Percentiles rank a stretch among this genome's conserved stretches.
phyloP scores from a whole-genome alignment of 1,140 invertebrate genomes.

The Ips nitidus region DNA sequence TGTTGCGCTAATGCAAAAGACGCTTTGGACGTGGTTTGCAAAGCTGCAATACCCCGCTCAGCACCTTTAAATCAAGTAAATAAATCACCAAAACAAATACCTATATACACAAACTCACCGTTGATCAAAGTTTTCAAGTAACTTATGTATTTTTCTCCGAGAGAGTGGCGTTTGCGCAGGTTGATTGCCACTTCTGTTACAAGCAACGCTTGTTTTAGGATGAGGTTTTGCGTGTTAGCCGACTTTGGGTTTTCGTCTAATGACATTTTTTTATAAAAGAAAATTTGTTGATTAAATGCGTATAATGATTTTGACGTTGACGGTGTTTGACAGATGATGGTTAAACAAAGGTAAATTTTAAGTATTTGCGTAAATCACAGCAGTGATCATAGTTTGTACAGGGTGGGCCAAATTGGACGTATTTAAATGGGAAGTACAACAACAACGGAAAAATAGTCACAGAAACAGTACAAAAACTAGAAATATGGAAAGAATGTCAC shows the following conservation, averaged over 20 bases:
- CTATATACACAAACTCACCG: constrained; percentile 17
- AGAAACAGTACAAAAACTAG: no score
- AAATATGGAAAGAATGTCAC: no score
- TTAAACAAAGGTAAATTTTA: no score
- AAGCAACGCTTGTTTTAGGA: constrained; percentile 48
- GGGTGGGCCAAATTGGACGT: no score
- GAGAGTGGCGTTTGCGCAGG: constrained; percentile 44
- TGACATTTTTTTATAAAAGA: background rate
- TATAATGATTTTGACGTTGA: background rate
- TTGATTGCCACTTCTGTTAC: constrained; percentile 52
- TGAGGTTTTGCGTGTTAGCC: constrained; percentile 8
- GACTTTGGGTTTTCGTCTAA: background rate
- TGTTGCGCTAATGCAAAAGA: constrained; percentile 46
- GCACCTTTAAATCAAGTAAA: constrained; percentile 34
- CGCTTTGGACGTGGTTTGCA: constrained; percentile 43
- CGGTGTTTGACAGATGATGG: background rate
- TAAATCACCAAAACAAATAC: background rate
- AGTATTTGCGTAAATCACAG: no score
- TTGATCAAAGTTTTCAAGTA: constrained; percentile 45
- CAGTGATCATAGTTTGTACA: no score
- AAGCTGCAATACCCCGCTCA: constrained; percentile 40
- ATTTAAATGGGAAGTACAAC: no score
- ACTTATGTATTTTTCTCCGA: constrained; percentile 50
- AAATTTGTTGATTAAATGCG: no score
- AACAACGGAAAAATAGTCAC: no score